Percentiles rank a stretch among this genome's conserved stretches.
Conservation (phyloP, 2,888 invertebrate species). For the Phrixothrix hirtus region DNA sequence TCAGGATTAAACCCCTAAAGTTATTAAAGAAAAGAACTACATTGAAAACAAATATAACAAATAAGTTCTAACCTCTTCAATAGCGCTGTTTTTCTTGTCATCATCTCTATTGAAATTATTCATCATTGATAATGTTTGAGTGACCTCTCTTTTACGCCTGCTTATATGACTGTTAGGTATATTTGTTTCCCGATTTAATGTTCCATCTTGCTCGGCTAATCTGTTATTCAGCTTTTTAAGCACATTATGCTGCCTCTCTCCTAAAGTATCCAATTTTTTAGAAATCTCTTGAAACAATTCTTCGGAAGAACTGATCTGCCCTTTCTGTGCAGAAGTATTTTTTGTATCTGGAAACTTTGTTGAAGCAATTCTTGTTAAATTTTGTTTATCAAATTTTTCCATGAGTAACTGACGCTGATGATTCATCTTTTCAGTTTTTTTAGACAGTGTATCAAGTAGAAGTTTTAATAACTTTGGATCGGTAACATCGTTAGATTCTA, state of each 20-base stretch:
- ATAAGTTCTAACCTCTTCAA: constrained; percentile 62
- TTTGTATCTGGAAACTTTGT: no score
- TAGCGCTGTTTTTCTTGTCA: constrained; percentile 63
- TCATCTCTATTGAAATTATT: constrained; percentile 63
- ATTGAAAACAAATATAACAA: no score
- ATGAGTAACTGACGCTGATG: constrained; percentile 40
- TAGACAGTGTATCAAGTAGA: constrained; percentile 42
- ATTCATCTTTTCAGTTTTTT: constrained; percentile 49
- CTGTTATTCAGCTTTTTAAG: constrained; percentile 61
- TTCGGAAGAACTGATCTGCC: constrained; percentile 36
- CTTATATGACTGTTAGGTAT: not conserved
- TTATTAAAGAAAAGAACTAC: constrained; percentile 6
- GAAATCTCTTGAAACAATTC: constrained; percentile 66
- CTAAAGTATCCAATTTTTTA: constrained; percentile 61
- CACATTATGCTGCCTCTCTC: constrained; percentile 62
- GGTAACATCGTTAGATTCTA: constrained; percentile 41
- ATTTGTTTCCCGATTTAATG: no score
- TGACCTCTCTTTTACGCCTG: constrained; percentile 16
- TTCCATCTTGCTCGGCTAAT: constrained; percentile 37
- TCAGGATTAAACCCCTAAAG: constrained; percentile 61
- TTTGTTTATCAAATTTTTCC: not conserved
- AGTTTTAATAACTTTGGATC: constrained; percentile 47
- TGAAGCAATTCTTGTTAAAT: not conserved
- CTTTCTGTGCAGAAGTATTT: no score
- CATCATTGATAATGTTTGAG: constrained; percentile 48